Conservation (phyloP, 2,888 invertebrate species). For the Pseudococcus viburni region DNA sequence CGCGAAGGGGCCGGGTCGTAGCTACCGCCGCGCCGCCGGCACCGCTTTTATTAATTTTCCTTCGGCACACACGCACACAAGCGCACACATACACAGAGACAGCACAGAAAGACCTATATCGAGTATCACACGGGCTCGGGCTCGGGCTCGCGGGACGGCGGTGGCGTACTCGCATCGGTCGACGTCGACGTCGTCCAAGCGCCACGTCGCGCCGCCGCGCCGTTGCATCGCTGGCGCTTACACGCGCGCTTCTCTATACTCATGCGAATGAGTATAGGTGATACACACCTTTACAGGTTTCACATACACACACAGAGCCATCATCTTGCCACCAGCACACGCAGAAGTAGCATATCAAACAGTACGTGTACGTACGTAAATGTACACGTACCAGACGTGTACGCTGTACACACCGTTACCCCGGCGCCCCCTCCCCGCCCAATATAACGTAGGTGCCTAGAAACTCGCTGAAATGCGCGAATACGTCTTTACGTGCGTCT, state of each 20-base stretch:
- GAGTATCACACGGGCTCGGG: not conserved
- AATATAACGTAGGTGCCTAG: not conserved
- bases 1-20: not conserved
- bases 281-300: not conserved
- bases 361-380: not conserved
- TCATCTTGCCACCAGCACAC: not conserved
- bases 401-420: not conserved
- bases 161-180: not conserved
- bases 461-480: not conserved
- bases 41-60: constrained; percentile 39
- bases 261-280: no score
- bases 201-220: not conserved
- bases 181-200: not conserved
- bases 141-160: no score
- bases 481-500: constrained; percentile 5
- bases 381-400: not conserved
- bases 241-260: not conserved
- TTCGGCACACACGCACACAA: not conserved
- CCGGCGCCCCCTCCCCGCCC: not conserved
- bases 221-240: not conserved
- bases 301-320: not conserved
- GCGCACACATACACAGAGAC: not conserved
- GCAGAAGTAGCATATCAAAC: not conserved
- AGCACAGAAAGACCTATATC: not conserved
- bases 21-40: not conserved